Conservation (phyloP, 2,797 vertebrate species). For the Ceryle rudis region DNA sequence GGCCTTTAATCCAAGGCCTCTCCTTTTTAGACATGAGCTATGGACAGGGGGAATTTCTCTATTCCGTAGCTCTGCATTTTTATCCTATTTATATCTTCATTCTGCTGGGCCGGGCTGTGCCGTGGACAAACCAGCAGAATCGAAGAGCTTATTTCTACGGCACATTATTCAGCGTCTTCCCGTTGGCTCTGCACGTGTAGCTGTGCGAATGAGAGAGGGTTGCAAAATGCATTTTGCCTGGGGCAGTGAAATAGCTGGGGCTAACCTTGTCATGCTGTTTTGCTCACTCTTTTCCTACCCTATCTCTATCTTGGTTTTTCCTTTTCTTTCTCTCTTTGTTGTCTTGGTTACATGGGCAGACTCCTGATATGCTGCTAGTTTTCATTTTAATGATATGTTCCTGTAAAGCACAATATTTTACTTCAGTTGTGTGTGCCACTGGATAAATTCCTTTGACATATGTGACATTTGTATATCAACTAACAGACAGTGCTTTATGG, state of each 20-base stretch:
- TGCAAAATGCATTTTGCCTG: slow-evolving; percentile 57
- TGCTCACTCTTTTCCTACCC: slow-evolving; percentile 41
- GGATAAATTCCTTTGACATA: slow-evolving; percentile 73
- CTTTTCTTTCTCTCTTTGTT: slow-evolving; percentile 75
- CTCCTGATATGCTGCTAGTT: slow-evolving; percentile 72
- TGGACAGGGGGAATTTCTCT: accelerated
- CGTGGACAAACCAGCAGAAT: background rate
- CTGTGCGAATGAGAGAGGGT: background rate
- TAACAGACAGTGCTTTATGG: slow-evolving; percentile 54
- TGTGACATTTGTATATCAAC: slow-evolving; percentile 76
- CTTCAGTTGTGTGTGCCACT: slow-evolving; percentile 74
- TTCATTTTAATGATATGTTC: slow-evolving; percentile 79
- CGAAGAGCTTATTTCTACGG: background rate
- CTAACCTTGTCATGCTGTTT: slow-evolving; percentile 23
- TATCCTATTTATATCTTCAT: background rate
- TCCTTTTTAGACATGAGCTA: background rate
- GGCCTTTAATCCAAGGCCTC: background rate
- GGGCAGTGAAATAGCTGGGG: slow-evolving; percentile 52
- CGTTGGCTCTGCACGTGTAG: background rate
- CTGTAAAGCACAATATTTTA: slow-evolving; percentile 79
- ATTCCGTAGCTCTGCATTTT: background rate
- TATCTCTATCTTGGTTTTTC: slow-evolving; percentile 52
- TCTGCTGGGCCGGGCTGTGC: background rate
- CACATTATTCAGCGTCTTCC: background rate
- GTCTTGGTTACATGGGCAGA: slow-evolving; percentile 82